These are phyloP conservation scores for Chauna torquata DNA, from an alignment of 2,113 vertebrate genomes.

Conservation along the genomic window DNA sequence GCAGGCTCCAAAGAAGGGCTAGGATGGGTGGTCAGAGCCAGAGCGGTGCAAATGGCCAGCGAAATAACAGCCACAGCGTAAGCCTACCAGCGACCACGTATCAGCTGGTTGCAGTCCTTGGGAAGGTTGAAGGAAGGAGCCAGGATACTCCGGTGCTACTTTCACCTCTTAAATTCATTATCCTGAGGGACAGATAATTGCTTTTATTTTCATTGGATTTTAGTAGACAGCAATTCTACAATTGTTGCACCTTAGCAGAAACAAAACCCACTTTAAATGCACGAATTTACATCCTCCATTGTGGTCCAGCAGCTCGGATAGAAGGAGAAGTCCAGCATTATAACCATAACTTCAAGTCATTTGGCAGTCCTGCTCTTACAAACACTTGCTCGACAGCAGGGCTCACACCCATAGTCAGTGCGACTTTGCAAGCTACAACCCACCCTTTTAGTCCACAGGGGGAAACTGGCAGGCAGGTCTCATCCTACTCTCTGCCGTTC, in stretches of 20 bases:
- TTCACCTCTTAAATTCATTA: background rate
- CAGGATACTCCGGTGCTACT: background rate
- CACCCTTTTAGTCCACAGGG: background rate
- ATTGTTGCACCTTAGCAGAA: background rate
- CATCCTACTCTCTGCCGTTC: background rate
- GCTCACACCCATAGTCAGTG: background rate
- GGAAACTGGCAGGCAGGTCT: background rate
- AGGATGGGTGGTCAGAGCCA: rapidly evolving
- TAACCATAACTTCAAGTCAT: background rate
- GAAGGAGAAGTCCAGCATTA: background rate
- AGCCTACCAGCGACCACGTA: rapidly evolving
- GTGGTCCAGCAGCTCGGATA: background rate
- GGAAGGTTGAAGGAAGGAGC: background rate
- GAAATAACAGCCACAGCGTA: background rate
- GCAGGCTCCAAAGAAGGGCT: background rate
- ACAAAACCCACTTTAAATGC: background rate
- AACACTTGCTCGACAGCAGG: background rate
- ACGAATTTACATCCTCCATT: background rate
- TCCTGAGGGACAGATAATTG: background rate
- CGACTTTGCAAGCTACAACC: background rate
- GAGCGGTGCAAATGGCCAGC: background rate
- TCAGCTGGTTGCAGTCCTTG: rapidly evolving
- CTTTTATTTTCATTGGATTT: background rate
- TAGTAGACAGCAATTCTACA: background rate
- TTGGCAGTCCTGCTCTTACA: background rate